Evolutionary conservation across 2,797 vertebrate species (phyloP).

Genomic region (Setipinna tenuifilis): DNA sequence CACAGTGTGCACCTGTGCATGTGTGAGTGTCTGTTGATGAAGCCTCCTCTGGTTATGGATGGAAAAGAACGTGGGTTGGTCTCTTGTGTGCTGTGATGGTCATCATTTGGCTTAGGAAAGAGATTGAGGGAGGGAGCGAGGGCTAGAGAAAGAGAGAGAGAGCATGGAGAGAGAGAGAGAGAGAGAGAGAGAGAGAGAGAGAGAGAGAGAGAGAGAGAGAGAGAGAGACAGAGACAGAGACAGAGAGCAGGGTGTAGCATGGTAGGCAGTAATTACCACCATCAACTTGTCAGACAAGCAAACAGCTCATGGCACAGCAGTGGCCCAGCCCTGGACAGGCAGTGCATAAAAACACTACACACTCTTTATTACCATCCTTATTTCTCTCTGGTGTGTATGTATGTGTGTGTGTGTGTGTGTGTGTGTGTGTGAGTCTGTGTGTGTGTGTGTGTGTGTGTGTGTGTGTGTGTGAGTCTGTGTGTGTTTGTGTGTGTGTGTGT

Average conservation of each 20-base stretch:
- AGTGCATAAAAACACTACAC: conserved; percentile 48
- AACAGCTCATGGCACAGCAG: no score
- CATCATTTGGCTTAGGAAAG: not conserved
- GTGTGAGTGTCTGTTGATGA: not conserved
- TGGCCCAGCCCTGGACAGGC: conserved; percentile 40
- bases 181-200: not conserved
- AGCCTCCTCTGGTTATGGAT: not conserved
- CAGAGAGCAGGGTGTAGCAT: not conserved
- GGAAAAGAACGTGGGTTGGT: not conserved
- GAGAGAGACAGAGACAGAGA: not conserved
- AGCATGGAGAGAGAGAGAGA: not conserved
- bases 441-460: not conserved
- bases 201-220: not conserved
- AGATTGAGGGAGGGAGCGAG: not conserved
- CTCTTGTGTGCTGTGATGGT: not conserved
- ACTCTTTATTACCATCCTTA: no score
- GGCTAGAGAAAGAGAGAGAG: not conserved
- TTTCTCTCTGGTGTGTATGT: no score
- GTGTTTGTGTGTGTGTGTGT: no score
- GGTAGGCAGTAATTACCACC: no score
- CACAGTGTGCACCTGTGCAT: not conserved
- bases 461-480: not conserved
- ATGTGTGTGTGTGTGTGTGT: no score
- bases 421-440: no score
- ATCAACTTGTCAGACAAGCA: no score